Evolutionary conservation across 2,888 invertebrate species (phyloP).

Genomic region (Pyrocoelia pectoralis): DNA sequence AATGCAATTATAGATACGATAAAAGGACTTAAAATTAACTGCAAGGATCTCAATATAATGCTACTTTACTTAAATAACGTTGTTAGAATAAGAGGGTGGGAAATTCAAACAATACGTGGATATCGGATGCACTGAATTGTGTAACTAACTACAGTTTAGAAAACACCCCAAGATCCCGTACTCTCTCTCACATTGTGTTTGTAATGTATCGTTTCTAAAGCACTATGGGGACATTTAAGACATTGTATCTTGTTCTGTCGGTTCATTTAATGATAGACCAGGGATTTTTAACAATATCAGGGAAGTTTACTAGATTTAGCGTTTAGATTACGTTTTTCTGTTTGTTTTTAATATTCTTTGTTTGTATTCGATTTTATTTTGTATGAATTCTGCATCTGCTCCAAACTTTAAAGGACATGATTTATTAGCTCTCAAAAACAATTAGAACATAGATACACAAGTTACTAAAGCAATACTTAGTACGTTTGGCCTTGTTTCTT

Average conservation of each 20-base stretch:
- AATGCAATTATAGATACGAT: neutral
- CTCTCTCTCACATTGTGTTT: slow-evolving; percentile 33
- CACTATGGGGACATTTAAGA: slow-evolving; percentile 33
- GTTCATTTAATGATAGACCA: slow-evolving; percentile 38
- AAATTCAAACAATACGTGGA: slow-evolving; percentile 20
- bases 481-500: neutral
- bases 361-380: neutral
- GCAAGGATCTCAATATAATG: no score
- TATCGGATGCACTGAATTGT: slow-evolving; percentile 33
- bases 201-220: slow-evolving; percentile 40
- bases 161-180: slow-evolving; percentile 33
- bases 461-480: no score
- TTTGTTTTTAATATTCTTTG: slow-evolving; percentile 10
- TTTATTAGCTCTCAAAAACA: no score
- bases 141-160: slow-evolving; percentile 35
- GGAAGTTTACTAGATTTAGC: slow-evolving; percentile 38
- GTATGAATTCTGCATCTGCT: neutral
- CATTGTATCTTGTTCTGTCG: slow-evolving; percentile 38
- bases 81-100: slow-evolving; percentile 27
- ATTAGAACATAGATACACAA: no score
- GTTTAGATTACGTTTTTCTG: slow-evolving; percentile 21
- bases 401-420: neutral
- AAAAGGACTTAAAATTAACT: neutral
- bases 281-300: slow-evolving; percentile 35
- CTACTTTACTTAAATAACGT: no score